A percentile compares a stretch with the other conserved stretches of the same genome.
Evolutionary conservation across 2,888 invertebrate genomes (phyloP).

Genomic region (Dasypogon diadema): DNA sequence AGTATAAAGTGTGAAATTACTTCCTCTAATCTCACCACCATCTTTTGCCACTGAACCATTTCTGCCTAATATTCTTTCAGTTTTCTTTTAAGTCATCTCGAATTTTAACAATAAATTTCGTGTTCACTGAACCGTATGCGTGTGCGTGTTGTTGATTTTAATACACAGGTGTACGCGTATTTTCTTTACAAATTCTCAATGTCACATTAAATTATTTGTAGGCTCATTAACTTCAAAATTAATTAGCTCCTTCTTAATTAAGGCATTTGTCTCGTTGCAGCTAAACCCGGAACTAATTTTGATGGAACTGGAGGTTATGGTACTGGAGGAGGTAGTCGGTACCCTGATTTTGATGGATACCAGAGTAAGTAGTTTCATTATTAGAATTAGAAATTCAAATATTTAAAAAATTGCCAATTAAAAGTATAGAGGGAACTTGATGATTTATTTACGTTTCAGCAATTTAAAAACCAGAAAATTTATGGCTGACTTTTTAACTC

Average conservation of each 20-base stretch:
- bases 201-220: constrained; percentile 27
- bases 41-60: too few species aligned
- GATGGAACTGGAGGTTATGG: constrained; percentile 23
- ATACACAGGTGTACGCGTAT: constrained; percentile 35
- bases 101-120: not conserved
- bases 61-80: too few species aligned
- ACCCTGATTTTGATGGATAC: constrained; percentile 30
- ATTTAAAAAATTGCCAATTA: too few species aligned
- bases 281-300: constrained; percentile 52
- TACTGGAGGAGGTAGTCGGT: constrained; percentile 32
- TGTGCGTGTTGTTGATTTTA: too few species aligned
- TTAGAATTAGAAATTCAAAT: not conserved
- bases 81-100: too few species aligned
- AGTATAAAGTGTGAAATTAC: too few species aligned
- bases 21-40: too few species aligned
- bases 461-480: too few species aligned
- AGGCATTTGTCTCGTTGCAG: constrained; percentile 50
- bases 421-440: too few species aligned
- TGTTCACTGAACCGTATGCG: constrained; percentile 37
- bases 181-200: constrained; percentile 28
- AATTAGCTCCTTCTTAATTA: constrained; percentile 30
- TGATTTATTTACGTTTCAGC: too few species aligned
- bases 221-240: constrained; percentile 43
- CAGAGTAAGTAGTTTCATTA: constrained; percentile 39
- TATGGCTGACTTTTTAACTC: too few species aligned